phyloP scores from a whole-genome alignment of 2,797 vertebrate species.

The Catharus ustulatus region DNA sequence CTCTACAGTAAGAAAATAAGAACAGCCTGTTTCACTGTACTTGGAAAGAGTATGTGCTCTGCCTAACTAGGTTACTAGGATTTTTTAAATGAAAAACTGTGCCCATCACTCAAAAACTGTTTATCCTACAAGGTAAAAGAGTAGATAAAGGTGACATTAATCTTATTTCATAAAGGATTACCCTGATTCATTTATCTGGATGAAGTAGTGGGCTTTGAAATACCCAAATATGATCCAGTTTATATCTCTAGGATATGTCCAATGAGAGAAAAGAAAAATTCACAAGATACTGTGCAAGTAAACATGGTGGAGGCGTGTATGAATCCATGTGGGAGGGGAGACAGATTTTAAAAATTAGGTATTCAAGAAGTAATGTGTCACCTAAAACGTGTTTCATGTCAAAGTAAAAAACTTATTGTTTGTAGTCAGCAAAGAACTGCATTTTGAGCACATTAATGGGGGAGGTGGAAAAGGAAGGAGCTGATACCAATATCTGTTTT shows the following conservation, averaged over 20 bases:
- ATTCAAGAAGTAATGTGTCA: not conserved
- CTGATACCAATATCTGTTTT: not conserved
- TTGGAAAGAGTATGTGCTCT: not conserved
- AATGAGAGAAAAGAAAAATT: not conserved
- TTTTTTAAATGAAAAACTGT: not conserved
- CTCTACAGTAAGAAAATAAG: not conserved
- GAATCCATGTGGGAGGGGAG: not conserved
- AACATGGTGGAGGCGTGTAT: not conserved
- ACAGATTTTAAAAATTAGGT: not conserved
- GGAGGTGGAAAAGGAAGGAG: not conserved
- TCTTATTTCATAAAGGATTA: not conserved
- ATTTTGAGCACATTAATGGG: accelerated
- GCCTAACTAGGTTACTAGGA: not conserved
- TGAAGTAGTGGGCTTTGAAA: not conserved
- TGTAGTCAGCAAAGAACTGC: not conserved
- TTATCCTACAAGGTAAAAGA: not conserved
- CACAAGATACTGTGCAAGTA: not conserved
- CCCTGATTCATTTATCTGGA: not conserved
- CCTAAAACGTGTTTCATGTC: not conserved
- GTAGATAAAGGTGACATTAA: not conserved
- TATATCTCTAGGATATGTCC: not conserved
- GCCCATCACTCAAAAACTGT: not conserved
- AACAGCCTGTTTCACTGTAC: not conserved
- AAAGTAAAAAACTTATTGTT: not conserved
- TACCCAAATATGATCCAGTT: not conserved